Percentiles rank a stretch among this genome's conserved stretches.
phyloP scores from a whole-genome alignment of 2,797 vertebrate genomes.

The Rallus crepitans region DNA sequence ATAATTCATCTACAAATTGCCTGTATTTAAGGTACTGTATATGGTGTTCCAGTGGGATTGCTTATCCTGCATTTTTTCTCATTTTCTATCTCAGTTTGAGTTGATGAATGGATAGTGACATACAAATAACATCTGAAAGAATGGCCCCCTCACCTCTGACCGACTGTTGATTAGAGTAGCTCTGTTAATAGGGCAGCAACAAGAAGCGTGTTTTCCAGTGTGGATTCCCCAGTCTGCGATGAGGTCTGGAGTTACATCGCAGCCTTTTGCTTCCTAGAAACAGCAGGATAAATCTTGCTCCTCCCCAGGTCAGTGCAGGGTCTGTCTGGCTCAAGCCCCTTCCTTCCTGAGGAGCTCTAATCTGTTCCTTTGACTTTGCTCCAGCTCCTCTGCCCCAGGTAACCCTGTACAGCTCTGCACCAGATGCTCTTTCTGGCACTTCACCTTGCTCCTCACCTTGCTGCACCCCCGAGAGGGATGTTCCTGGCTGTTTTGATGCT shows the following conservation, averaged over 20 bases:
- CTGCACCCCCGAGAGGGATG: fast-evolving
- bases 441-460: neutral
- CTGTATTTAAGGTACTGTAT: neutral
- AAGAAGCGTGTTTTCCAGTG: neutral
- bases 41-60: neutral
- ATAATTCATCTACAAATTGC: neutral
- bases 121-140: neutral
- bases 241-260: neutral
- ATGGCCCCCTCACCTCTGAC: neutral
- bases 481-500: neutral
- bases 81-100: neutral
- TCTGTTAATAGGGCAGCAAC: neutral
- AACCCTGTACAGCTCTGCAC: fast-evolving
- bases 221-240: fast-evolving
- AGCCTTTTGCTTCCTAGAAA: neutral
- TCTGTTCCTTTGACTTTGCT: neutral
- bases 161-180: neutral
- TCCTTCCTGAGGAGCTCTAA: fast-evolving
- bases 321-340: neutral
- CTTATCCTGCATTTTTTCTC: neutral
- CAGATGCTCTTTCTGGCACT: neutral
- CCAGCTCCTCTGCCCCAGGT: neutral
- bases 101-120: neutral
- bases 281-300: neutral
- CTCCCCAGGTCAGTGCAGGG: neutral